Conservation (phyloP, 2,797 vertebrate genomes). For the Perdix hodgsoniae region DNA sequence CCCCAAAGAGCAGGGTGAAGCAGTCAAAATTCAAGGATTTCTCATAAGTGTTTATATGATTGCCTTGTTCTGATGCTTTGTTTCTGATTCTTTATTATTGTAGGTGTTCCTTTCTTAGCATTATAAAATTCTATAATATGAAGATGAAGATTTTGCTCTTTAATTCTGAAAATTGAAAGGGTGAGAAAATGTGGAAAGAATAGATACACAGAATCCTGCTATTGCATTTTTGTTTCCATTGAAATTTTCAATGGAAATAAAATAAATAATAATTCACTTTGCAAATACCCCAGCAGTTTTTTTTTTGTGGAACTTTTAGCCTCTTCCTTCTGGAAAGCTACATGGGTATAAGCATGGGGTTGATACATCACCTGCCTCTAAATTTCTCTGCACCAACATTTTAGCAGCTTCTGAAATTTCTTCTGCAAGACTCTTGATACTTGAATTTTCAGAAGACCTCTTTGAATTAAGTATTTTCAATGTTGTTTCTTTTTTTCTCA, state of each 20-base stretch:
- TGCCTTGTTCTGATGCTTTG: constrained; percentile 28
- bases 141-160: constrained; percentile 19
- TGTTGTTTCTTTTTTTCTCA: neutral
- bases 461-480: neutral
- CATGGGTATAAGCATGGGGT: neutral
- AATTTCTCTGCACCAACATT: neutral
- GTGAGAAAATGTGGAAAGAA: neutral
- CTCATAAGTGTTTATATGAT: constrained; percentile 23
- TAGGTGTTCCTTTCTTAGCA: constrained; percentile 10
- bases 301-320: constrained; percentile 13
- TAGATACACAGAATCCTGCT: neutral
- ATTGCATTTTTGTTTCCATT: constrained; percentile 19
- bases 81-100: neutral
- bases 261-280: too few species aligned
- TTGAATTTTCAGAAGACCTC: neutral
- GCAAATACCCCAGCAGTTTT: constrained; percentile 12
- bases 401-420: neutral
- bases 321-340: neutral
- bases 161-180: constrained; percentile 26
- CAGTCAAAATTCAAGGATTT: constrained; percentile 32
- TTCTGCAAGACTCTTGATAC: neutral
- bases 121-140: constrained; percentile 30
- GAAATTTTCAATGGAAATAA: constrained; percentile 41
- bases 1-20: constrained; percentile 26
- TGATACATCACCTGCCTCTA: neutral